Evolutionary conservation across 2,888 invertebrate species (phyloP).

Genomic region (Cybosia mesomella): DNA sequence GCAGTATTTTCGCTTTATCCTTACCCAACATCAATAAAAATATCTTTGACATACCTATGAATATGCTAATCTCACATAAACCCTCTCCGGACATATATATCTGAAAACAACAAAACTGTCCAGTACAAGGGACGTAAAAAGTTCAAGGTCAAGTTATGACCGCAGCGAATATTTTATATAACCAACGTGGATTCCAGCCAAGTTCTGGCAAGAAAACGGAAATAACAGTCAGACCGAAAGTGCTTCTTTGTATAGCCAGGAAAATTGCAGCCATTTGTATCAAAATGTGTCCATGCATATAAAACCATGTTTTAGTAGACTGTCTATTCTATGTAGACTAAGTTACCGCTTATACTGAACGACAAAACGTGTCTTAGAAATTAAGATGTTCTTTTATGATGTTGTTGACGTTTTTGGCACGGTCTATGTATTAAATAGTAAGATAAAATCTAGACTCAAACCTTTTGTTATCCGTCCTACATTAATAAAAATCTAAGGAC

Average conservation of each 20-base stretch:
- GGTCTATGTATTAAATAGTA: neutral
- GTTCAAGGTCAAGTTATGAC: slow-evolving; percentile 39
- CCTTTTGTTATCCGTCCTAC: neutral
- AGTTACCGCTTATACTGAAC: neutral
- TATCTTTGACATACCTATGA: slow-evolving; percentile 19
- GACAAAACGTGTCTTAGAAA: neutral
- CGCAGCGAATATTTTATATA: slow-evolving; percentile 16
- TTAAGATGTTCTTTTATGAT: neutral
- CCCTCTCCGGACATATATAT: slow-evolving; percentile 37
- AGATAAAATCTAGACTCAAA: neutral
- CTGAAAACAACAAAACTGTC: slow-evolving; percentile 22
- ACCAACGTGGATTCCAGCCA: slow-evolving; percentile 39
- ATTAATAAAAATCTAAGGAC: slow-evolving; percentile 20
- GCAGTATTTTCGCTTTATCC: slow-evolving; percentile 5
- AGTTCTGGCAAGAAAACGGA: slow-evolving; percentile 24
- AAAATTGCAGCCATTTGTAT: slow-evolving; percentile 38
- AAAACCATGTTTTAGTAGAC: slow-evolving; percentile 8
- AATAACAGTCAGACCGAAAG: slow-evolving; percentile 33
- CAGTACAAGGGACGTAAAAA: slow-evolving; percentile 22
- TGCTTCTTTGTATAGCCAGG: slow-evolving; percentile 25
- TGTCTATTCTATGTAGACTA: neutral
- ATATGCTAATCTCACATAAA: slow-evolving; percentile 37
- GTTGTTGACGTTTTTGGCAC: too few species aligned
- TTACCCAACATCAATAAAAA: slow-evolving; percentile 13
- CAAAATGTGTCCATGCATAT: slow-evolving; percentile 24